Percentiles rank a stretch among this genome's conserved stretches.
Evolutionary conservation across 1,140 invertebrate genomes (phyloP).

Genomic region (Chymomyza costata): DNA sequence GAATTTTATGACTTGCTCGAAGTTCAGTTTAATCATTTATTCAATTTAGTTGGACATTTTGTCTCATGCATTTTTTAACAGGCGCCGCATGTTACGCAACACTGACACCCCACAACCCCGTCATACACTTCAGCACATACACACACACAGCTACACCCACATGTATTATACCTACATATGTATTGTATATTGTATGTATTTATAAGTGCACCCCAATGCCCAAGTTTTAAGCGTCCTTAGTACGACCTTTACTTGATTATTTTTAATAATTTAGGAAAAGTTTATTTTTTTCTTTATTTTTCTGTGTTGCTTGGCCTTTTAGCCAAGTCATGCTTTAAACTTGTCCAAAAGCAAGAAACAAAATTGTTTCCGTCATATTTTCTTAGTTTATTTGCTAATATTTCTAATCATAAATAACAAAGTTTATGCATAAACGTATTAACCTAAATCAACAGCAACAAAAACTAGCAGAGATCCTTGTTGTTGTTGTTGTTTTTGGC

Average conservation of each 20-base stretch:
- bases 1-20: not conserved
- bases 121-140: not conserved
- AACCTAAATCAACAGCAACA: slow-evolving; percentile 59
- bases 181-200: too few relatives aligned
- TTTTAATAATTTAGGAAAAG: slow-evolving; percentile 57
- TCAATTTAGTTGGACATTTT: slow-evolving; percentile 70
- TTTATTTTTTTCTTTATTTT: too few relatives aligned
- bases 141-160: not conserved
- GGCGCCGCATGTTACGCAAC: slow-evolving; percentile 5
- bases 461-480: not conserved
- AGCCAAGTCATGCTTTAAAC: slow-evolving; percentile 19
- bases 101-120: not conserved
- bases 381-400: slow-evolving; percentile 46
- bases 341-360: not conserved
- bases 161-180: not conserved
- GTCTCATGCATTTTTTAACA: slow-evolving; percentile 63
- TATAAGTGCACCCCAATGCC: too few relatives aligned
- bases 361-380: slow-evolving; percentile 8
- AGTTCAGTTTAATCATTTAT: slow-evolving; percentile 69
- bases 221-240: slow-evolving; percentile 47
- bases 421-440: slow-evolving; percentile 71
- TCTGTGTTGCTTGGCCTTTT: too few relatives aligned
- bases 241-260: slow-evolving; percentile 58
- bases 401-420: slow-evolving; percentile 69
- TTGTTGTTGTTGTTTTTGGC: too few relatives aligned